Percentiles rank a stretch among this genome's conserved stretches.
These are phyloP conservation scores for Anser brachyrhynchus DNA, from an alignment of 2,113 vertebrate genomes.

Conservation along the genomic window DNA sequence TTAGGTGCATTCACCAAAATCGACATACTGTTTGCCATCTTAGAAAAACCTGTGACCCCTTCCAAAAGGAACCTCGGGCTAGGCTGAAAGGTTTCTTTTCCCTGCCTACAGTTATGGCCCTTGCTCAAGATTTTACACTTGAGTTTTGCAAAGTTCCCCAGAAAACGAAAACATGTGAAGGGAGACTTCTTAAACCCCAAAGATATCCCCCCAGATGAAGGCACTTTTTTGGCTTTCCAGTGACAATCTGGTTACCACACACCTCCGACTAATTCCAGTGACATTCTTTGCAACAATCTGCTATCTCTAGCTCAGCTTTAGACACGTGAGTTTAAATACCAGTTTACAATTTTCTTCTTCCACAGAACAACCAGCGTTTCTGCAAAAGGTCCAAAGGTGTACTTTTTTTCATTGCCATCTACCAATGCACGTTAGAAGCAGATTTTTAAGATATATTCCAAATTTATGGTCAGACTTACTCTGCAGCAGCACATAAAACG, in stretches of 20 bases:
- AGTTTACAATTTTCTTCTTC: neutral
- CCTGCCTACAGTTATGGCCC: neutral
- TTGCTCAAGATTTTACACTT: neutral
- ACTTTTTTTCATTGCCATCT: neutral
- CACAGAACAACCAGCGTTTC: neutral
- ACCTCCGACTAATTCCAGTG: neutral
- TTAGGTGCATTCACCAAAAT: neutral
- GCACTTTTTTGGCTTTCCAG: neutral
- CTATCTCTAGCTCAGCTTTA: neutral
- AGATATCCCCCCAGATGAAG: neutral
- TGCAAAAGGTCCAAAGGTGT: neutral
- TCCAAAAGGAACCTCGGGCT: neutral
- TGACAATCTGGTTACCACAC: neutral
- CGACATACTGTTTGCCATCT: neutral
- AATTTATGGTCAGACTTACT: neutral
- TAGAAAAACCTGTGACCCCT: neutral
- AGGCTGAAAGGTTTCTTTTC: neutral
- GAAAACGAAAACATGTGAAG: neutral
- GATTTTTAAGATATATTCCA: neutral
- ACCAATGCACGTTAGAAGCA: neutral
- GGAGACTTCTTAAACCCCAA: neutral
- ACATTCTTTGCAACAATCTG: neutral
- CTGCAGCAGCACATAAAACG: neutral
- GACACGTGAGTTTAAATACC: neutral
- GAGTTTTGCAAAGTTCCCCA: accelerated